Evolutionary conservation across 2,888 invertebrate species (phyloP), one percentile per base, ranked within the genome.

Genomic region (Dynastes maya): DNA sequence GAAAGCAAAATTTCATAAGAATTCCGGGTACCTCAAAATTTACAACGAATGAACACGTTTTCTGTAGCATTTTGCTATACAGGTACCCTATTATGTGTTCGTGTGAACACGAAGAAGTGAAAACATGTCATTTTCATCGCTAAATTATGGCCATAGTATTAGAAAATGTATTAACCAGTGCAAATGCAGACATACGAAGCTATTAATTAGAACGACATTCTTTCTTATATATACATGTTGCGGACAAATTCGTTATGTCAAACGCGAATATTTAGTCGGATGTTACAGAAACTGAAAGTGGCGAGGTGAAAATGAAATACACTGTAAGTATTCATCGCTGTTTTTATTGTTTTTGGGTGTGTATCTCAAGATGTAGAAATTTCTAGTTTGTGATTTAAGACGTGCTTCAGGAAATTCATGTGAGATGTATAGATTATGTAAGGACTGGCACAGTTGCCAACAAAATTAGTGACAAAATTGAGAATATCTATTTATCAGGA

Each of bases 111-210:
- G 53, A 13, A 63, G 61, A 63, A 74, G 72, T 74, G 72, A 74
- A 74, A 74, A 74, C 72, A 45, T 74, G 22, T 74, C 72, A 74
- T 74, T 74, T 74, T 74, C 61, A 61, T 74, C 72, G 72, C 40
- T 32, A 45, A 74, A 74, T 45, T 16, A 61, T 63, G 61, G 45
- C 11, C 61, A 40, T 40, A 40, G 22, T 5, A 32, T 5, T 22
- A 45, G 27, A 61, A 74, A 71, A 71, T 16, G 22, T 58, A 74
- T 61, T 74, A 61, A 74, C 37, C 40, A 49, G 45, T 61, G 22
- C 40, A 40, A 40, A 45, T 58, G 22, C 32, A 74, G 13, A 61
- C 45, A 27, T 49, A 49, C 37, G 22, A 40, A 74, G 63, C 72
- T 27, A 74, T 63, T 45, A 74, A 74, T 74, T 74, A 74, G 37